Conservation (phyloP, 2,888 invertebrate species). For the Lithophane ornitopus region DNA sequence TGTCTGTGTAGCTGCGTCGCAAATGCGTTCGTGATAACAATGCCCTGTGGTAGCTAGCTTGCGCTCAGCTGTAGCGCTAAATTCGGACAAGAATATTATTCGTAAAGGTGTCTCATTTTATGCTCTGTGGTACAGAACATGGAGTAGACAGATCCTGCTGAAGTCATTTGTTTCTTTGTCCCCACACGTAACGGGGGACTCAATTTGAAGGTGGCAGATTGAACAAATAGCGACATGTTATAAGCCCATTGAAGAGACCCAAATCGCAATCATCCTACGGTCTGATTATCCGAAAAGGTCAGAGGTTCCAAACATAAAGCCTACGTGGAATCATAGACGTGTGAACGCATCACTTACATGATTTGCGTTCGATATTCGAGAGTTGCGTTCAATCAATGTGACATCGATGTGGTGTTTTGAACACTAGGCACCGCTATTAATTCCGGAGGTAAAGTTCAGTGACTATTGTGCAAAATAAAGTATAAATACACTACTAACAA, state of each 20-base stretch:
- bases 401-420: not conserved
- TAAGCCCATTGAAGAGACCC: not conserved
- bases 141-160: not conserved
- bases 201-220: not conserved
- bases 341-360: not conserved
- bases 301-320: constrained; percentile 2
- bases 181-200: not conserved
- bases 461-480: not conserved
- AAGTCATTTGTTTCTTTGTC: not conserved
- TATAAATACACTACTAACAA: too few relatives aligned
- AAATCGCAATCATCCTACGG: constrained; percentile 20
- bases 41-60: too few relatives aligned
- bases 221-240: not conserved
- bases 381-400: not conserved
- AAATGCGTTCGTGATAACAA: too few relatives aligned
- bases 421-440: not conserved
- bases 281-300: constrained; percentile 18
- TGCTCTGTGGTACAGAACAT: not conserved
- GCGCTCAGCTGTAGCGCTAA: too few relatives aligned
- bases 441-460: not conserved
- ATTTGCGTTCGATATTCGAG: not conserved
- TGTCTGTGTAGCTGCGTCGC: too few relatives aligned
- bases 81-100: not conserved
- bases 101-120: not conserved
- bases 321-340: constrained; percentile 9